Conservation (phyloP, 1,140 invertebrate genomes). For the Adoxophyes honmai region DNA sequence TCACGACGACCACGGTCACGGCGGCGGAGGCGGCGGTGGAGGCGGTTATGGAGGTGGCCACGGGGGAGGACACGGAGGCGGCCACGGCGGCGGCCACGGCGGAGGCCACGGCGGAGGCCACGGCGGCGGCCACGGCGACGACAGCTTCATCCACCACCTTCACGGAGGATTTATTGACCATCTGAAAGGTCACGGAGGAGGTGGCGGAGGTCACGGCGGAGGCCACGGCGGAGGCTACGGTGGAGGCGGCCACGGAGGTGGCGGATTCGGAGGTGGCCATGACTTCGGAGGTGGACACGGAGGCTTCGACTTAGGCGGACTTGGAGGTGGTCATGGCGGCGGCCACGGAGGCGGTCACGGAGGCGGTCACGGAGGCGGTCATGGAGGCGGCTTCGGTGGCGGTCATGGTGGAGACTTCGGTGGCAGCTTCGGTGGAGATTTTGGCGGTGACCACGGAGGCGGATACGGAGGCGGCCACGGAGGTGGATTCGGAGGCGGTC, state of each 20-base stretch:
- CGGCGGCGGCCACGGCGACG: constrained; percentile 24
- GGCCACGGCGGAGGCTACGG: constrained; percentile 19
- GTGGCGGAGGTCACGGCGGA: constrained; percentile 20
- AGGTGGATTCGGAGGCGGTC: constrained; percentile 30
- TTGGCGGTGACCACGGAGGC: constrained; percentile 11
- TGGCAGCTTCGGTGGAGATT: constrained; percentile 29
- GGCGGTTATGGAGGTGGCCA: constrained; percentile 18
- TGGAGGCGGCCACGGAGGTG: constrained; percentile 19
- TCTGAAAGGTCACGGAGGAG: constrained; percentile 23
- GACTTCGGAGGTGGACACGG: constrained; percentile 22
- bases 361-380: constrained; percentile 23
- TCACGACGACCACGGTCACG: constrained; percentile 47
- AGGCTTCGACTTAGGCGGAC: neutral
- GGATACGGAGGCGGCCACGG: constrained; percentile 18
- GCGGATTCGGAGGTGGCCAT: constrained; percentile 25
- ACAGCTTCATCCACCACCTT: constrained; percentile 27
- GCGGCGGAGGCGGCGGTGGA: constrained; percentile 32
- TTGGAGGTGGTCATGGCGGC: constrained; percentile 16
- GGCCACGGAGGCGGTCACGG: constrained; percentile 28
- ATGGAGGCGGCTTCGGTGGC: constrained; percentile 26
- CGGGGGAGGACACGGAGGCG: constrained; percentile 12
- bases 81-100: constrained; percentile 23
- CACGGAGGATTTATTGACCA: constrained; percentile 37
- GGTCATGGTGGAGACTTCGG: constrained; percentile 36
- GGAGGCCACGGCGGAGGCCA: constrained; percentile 21